Evolutionary conservation across 2,113 vertebrate species (phyloP).

Genomic region (Eulacestoma nigropectus): DNA sequence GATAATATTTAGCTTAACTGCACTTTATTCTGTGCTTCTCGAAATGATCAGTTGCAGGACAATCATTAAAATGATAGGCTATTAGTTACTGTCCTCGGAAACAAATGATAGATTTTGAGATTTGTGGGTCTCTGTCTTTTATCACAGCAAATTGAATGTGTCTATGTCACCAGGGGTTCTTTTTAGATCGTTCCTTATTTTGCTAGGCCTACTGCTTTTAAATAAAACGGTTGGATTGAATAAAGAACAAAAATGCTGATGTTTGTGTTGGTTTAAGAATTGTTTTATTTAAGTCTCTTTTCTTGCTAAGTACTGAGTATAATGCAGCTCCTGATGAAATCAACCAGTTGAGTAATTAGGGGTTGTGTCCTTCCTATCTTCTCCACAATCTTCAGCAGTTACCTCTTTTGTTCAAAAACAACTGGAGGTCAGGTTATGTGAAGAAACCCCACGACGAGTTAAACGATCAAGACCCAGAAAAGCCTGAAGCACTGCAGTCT

Average conservation of each 20-base stretch:
- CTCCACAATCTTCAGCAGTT: neutral
- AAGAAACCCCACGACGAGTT: neutral
- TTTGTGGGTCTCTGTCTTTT: slow-evolving; percentile 31
- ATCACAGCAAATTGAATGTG: slow-evolving; percentile 17
- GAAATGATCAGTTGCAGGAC: slow-evolving; percentile 52
- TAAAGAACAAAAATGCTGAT: neutral
- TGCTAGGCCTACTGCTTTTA: neutral
- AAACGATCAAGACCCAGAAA: slow-evolving; percentile 33
- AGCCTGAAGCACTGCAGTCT: neutral
- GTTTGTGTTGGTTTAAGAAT: neutral
- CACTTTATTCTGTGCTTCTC: slow-evolving; percentile 48
- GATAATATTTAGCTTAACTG: slow-evolving; percentile 18
- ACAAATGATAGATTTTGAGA: slow-evolving; percentile 41
- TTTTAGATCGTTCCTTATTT: neutral
- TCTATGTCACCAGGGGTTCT: neutral
- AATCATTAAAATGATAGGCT: slow-evolving; percentile 66
- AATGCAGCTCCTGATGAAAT: neutral
- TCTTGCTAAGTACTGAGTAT: neutral
- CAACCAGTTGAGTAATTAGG: neutral
- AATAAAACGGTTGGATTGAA: neutral
- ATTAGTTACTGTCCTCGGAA: slow-evolving; percentile 30
- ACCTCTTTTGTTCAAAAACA: slow-evolving; percentile 1
- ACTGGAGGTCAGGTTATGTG: slow-evolving; percentile 33
- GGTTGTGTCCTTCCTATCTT: neutral
- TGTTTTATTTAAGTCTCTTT: neutral